Base-by-base conservation (phyloP, 92 coral and sea anemone species). In the Galaxea fascicularis region DNA sequence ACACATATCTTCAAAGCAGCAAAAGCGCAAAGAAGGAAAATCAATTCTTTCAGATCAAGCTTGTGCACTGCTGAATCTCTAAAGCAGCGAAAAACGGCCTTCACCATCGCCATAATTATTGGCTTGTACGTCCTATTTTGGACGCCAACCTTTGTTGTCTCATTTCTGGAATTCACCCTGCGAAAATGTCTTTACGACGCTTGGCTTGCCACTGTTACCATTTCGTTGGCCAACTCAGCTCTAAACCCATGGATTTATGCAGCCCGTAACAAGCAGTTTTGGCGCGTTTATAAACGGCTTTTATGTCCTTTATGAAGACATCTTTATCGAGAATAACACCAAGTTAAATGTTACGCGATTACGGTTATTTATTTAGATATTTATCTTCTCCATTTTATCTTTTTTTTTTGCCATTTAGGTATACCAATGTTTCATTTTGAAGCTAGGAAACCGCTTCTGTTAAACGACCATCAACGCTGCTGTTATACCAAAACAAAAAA, bases 241-340 rank as follows among this genome's bases (percentile, higher is more conserved):
- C 39, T 77, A 14, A 84, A 87, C 45, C 87, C 87, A 7, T 87
- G 91, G 91, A 87, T 87, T 25, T 87, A 87, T 17, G 91, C 91
- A 5, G 82, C 85, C 2, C 53, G 87, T 25, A 87, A 77, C 72
- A 65, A 45, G 21, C 87, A 81, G 35, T 87, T 81, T 47, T 84
- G 87, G 28, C 71, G 71, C 49, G 91, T 83, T 4, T 87, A 81
- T 44, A 49, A 83, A 45, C 60, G 77, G 9, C 35, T 87, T 71
- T 45, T 87, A 22, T 46, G 60, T 21, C 76, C 26, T 46, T 71
- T 47, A 21, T 71, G 15, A 12, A 53, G 54, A 44, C 56, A 5
- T 11, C 5, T 35, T 7, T 4, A 29, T 24, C 44, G 15, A 39
- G 27, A 27, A 10, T 3, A 49, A 49, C 56, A 35, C n/a, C n/a